Evolutionary conservation across 2,888 invertebrate species (phyloP).

Genomic region (Pristionchus arcanus): DNA sequence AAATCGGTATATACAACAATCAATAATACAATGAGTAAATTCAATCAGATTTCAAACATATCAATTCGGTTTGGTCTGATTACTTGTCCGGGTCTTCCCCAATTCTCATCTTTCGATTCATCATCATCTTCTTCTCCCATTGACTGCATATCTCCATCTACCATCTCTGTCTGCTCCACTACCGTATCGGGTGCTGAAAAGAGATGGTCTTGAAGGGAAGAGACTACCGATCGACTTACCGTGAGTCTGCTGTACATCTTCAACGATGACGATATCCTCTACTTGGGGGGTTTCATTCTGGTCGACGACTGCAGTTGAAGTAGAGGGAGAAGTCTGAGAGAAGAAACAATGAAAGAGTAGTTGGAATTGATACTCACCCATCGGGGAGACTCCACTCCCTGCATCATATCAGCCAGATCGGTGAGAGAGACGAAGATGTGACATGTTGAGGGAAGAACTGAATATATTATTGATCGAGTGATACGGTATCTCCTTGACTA

Average conservation of each 20-base stretch:
- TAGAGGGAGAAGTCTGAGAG: neutral
- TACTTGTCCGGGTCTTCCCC: constrained; percentile 42
- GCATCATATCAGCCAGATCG: constrained; percentile 36
- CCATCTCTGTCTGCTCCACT: neutral
- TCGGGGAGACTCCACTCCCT: constrained; percentile 10
- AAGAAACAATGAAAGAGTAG: neutral
- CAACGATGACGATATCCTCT: neutral
- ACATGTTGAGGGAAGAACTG: constrained; percentile 44
- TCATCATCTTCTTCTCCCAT: neutral
- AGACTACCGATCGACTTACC: neutral
- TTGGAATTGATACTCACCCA: constrained; percentile 7
- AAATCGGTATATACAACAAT: constrained; percentile 11
- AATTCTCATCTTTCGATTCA: neutral
- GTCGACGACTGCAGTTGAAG: neutral
- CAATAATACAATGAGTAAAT: neutral
- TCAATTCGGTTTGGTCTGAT: neutral
- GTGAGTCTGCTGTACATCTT: neutral
- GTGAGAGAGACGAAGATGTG: constrained; percentile 39
- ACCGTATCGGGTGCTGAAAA: neutral
- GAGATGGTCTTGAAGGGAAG: neutral
- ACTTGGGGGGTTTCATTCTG: neutral
- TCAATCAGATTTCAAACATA: neutral
- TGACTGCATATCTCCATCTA: constrained; percentile 9
- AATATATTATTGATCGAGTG: neutral
- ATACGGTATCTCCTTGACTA: neutral